Base-by-base conservation (phyloP, 2,113 vertebrate species). In the Chaenogobius annularis region DNA sequence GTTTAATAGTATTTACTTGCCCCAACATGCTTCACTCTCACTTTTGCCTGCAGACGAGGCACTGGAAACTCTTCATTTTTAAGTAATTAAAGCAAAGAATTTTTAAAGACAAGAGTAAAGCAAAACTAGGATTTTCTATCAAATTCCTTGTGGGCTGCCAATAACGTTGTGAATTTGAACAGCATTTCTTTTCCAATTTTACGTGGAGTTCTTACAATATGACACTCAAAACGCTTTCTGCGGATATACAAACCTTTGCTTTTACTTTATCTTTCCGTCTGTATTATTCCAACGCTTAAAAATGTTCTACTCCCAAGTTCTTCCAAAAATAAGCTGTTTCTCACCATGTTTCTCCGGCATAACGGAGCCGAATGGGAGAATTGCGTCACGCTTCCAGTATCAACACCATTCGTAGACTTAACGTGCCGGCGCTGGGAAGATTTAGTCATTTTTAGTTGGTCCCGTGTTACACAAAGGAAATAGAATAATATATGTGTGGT, bases 401-500 rank as follows among this genome's bases (percentile, higher is more conserved):
- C 59, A 37, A 63, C 61, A 40, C 61, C 61, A 40, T 40, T 37
- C 17, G 17, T 5, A 3, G 61, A 8, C 31, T 63, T 40, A 61
- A 61, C 35, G 58, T 40, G 61, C 61, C 40, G 61, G 15, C 61
- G 15, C 61, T 63, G 61, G 61, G 17, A 11, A 19, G 35, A 40
- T 17, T 40, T 40, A 63, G 61, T 63, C 61, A 63, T 63, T n/a
- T 63, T 63, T 63, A 40, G 61, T 63, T n/a, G 31, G 17, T 35
- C 15, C 35, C 40, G 9, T 1, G 61, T 40, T 62, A 62, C 59
- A 62, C 59, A 40, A 26, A 40, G 59, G 59, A 62, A 37, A 62
- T 37, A 63, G 17, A 40, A 40, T 40, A 63, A 40, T 63, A 37
- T 63, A 63, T 63, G 61, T 63, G 61, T 19, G 61, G 61, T 19